A percentile compares a stretch with the other conserved stretches of the same genome.
Evolutionary conservation across 2,797 vertebrate species (phyloP).

Genomic region (Pseudopleuronectes americanus): DNA sequence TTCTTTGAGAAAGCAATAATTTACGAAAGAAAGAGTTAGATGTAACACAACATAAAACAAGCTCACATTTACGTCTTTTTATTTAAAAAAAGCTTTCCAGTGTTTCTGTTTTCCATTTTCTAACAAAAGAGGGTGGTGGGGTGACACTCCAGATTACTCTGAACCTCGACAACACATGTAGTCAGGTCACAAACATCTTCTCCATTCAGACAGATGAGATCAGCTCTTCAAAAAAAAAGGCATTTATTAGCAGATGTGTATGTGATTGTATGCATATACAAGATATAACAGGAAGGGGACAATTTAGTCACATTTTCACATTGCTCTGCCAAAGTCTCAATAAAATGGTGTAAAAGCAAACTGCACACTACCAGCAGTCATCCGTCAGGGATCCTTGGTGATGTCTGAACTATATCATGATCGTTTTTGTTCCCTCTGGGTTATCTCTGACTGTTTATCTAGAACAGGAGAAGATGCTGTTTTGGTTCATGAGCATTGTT

Average conservation of each 20-base stretch:
- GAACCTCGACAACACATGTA: conserved; percentile 43
- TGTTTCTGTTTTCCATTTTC: conserved; percentile 85
- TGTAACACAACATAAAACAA: not conserved
- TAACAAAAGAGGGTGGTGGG: conserved; percentile 74
- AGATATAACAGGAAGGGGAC: conserved; percentile 5
- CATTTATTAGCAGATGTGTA: conserved; percentile 42
- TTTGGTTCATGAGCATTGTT: conserved; percentile 23
- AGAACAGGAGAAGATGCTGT: conserved; percentile 1
- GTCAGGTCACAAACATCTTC: conserved; percentile 47
- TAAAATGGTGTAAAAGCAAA: conserved; percentile 20
- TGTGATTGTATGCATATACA: conserved; percentile 12
- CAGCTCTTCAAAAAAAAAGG: conserved; percentile 26
- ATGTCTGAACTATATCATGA: conserved; percentile 21
- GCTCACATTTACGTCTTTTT: conserved; percentile 51
- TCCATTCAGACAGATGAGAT: conserved; percentile 31
- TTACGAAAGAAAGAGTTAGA: not conserved
- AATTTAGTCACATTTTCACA: conserved; percentile 35
- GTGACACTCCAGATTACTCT: conserved; percentile 68
- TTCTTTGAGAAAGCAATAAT: too few species aligned
- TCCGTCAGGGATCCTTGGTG: conserved; percentile 30
- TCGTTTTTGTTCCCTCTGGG: not conserved
- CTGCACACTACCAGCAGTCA: conserved; percentile 3
- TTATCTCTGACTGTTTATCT: not conserved
- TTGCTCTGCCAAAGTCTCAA: conserved; percentile 23
- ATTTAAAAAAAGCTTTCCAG: conserved; percentile 82